Base-by-base conservation (phyloP, 2,888 invertebrate genomes). In the Nomada ruficornis region DNA sequence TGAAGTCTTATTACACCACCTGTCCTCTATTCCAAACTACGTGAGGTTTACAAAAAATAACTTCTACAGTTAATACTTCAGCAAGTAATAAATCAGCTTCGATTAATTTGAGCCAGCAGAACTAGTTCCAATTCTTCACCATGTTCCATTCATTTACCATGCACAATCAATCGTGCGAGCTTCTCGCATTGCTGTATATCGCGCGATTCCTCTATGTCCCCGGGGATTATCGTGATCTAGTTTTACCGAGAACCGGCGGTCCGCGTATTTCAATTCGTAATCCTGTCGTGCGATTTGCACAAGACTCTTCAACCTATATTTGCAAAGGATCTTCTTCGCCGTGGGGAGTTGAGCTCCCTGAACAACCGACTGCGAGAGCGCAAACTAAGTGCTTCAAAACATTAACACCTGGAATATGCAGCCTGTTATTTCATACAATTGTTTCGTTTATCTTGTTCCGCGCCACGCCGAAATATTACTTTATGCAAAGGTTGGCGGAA, bases 201-300 rank as follows among this genome's bases (percentile, higher is more conserved):
- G 52, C n/a, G 55, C 42, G n/a, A 15, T 42, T 23, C 55, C 67
- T 55, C 67, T 7, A n/a, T 15, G 11, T 15, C 68, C 44, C 26
- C 20, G 15, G 68, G 55, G 68, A 26, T 57, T 57, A 57, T 69
- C 23, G 57, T 42, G 68, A 69, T 69, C 57, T 15, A 57, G 68
- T 57, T 57, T 57, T 20, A 44, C 18, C 18, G 20, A 74, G 52
- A 82, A 75, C 68, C 75, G 59, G n/a, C 62, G 60, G 57, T 54
- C 57, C 84, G 50, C 70, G 79, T 82, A 77, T 85, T 85, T 84
- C 85, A 80, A 74, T 79, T 82, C 79, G 71, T 85, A 85, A 85
- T 85, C 82, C 84, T 44, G 75, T 64, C 77, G 68, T 75, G 76
- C 77, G 82, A 85, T 84, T 85, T 84, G 69, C 79, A 82, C 82